phyloP scores from a whole-genome alignment of 2,888 invertebrate genomes.

The Acleris emargana region DNA sequence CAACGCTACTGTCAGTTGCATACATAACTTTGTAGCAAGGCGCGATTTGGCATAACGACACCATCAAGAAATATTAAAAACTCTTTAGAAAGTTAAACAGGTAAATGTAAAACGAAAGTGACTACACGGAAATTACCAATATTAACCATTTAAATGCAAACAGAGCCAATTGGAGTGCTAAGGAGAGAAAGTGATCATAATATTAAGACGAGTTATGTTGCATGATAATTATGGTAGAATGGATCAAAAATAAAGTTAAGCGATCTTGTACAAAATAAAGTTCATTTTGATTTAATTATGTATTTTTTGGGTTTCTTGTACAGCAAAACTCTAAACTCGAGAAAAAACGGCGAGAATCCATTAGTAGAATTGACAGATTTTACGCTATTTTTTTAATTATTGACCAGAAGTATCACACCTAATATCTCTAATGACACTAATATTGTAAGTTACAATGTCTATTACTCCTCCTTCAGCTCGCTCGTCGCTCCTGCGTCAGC shows the following conservation, averaged over 20 bases:
- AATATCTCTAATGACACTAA: too few species aligned
- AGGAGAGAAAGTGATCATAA: conserved; percentile 41
- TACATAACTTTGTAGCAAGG: conserved; percentile 7
- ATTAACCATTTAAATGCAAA: conserved; percentile 38
- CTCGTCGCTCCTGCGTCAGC: too few species aligned
- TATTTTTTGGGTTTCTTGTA: neutral
- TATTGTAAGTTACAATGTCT: too few species aligned
- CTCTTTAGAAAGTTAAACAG: conserved; percentile 45
- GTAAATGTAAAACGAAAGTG: conserved; percentile 40
- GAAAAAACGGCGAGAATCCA: too few species aligned
- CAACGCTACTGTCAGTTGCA: neutral
- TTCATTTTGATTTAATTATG: neutral
- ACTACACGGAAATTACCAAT: conserved; percentile 37
- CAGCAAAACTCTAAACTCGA: too few species aligned
- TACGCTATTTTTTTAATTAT: too few species aligned
- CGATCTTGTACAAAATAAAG: neutral
- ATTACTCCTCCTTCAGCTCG: too few species aligned
- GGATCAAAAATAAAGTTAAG: neutral
- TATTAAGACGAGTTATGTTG: conserved; percentile 23
- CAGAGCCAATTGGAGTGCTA: conserved; percentile 32
- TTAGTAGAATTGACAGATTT: too few species aligned
- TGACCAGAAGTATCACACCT: too few species aligned
- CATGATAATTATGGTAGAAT: neutral
- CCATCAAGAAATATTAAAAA: conserved; percentile 39
- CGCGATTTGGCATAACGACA: conserved; percentile 21